Evolutionary conservation across 2,797 vertebrate species (phyloP), one percentile per base, ranked within the genome.

Genomic region (Microctenopoma stevenorrisi): DNA sequence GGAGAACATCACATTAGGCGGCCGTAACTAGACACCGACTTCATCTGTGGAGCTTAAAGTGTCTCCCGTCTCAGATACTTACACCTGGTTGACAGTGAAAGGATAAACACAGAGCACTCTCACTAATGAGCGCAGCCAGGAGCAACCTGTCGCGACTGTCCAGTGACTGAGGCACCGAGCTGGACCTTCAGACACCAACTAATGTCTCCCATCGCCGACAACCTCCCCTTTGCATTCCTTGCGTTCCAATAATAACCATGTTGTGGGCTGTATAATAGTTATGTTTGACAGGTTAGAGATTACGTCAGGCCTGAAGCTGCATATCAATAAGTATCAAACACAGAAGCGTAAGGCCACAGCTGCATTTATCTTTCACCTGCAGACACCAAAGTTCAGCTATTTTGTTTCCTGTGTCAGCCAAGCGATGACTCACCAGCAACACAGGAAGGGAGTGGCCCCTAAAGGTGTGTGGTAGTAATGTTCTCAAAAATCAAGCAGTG

Each of bases 31-130:
- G 75, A 90, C 48, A 66, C 78, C 9, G 10, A 38, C 72, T 55
- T 72, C 47, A 68, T 53, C 74, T 46, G 44, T 38, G 55, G 55
- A 44, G 69, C 63, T 40, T 79, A 76, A 62, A 69, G 83, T 5
- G 22, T 22, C 22, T 38, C 44, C 60, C 25, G 68, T 79, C 76
- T 82, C 82, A 74, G 81, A 81, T 76, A 74, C 69, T 86, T 81
- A 80, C 69, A 89, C 79, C 84, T 82, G 81, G 73, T 76, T 50
- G 63, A 48, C n/a, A 15, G 55, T 77, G 66, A 81, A 78, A 52
- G 55, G 57, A 74, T 46, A 25, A 44, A 64, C 60, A 74, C 62
- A 38, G 42, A 61, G 64, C 77, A 83, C 81, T 79, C 67, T 68
- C 66, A 51, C 49, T 87, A 84, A 90, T 74, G 79, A 90, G 57